Conservation (phyloP, 2,888 invertebrate genomes). For the Andrena fulva region DNA sequence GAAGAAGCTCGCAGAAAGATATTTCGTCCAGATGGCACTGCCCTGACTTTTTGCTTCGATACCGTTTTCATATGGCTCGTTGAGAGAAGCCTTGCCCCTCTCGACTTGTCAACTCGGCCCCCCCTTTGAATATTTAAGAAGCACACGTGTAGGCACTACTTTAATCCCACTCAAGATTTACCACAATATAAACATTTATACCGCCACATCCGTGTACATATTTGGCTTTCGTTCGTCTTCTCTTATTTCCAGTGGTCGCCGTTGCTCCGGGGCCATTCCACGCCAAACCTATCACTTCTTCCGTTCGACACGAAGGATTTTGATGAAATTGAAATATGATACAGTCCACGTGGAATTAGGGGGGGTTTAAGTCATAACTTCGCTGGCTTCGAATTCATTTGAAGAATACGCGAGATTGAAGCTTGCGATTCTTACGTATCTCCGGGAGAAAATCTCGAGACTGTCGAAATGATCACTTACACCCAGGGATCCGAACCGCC, state of each 20-base stretch:
- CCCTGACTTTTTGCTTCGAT: slow-evolving; percentile 51
- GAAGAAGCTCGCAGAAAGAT: slow-evolving; percentile 46
- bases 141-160: slow-evolving; percentile 48
- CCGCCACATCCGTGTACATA: slow-evolving; percentile 1
- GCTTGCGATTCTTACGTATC: too few species aligned
- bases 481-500: too few species aligned
- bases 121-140: slow-evolving; percentile 45
- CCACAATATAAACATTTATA: slow-evolving; percentile 56
- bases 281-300: too few species aligned
- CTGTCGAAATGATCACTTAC: too few species aligned
- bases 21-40: slow-evolving; percentile 45
- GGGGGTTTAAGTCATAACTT: too few species aligned
- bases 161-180: slow-evolving; percentile 57
- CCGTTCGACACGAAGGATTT: too few species aligned
- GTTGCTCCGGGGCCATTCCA: background rate
- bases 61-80: slow-evolving; percentile 65
- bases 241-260: background rate
- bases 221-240: background rate
- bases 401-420: too few species aligned
- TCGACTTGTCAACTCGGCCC: slow-evolving; percentile 26
- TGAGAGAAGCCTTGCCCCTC: slow-evolving; percentile 52
- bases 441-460: too few species aligned
- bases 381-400: too few species aligned
- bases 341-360: too few species aligned
- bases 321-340: too few species aligned